phyloP scores from a whole-genome alignment of 2,113 vertebrate genomes.

The Camarhynchus parvulus region DNA sequence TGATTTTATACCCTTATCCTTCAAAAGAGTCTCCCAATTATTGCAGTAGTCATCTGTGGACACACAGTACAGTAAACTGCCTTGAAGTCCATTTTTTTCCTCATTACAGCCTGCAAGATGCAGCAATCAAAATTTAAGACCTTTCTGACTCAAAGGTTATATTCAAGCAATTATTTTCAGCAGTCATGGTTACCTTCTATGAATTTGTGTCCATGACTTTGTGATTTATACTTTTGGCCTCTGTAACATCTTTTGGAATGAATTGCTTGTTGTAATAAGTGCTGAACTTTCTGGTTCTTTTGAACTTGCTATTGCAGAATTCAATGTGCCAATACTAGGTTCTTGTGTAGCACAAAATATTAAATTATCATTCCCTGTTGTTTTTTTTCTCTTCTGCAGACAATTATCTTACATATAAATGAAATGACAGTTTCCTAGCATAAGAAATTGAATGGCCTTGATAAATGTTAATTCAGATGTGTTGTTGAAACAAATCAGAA shows the following conservation, averaged over 20 bases:
- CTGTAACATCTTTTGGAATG: not conserved
- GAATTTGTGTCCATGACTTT: not conserved
- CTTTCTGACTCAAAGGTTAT: not conserved
- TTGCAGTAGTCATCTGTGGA: not conserved
- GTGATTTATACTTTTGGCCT: constrained; percentile 2
- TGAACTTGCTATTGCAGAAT: not conserved
- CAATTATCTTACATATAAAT: not conserved
- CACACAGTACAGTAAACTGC: not conserved
- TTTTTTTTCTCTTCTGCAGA: not conserved
- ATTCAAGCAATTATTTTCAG: not conserved
- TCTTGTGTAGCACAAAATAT: not conserved
- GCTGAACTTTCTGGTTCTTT: not conserved
- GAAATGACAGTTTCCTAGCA: not conserved
- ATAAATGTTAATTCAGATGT: not conserved
- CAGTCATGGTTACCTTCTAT: not conserved
- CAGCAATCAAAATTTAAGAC: not conserved
- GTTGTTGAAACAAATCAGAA: not conserved
- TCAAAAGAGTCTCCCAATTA: not conserved
- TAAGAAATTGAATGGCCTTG: not conserved
- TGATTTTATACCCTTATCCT: not conserved
- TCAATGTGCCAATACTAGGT: not conserved
- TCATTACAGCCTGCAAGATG: not conserved
- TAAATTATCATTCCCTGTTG: not conserved
- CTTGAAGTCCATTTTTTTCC: not conserved
- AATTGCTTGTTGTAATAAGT: not conserved